Base-by-base conservation (phyloP, 2,888 invertebrate species). In the Clivina fossor region DNA sequence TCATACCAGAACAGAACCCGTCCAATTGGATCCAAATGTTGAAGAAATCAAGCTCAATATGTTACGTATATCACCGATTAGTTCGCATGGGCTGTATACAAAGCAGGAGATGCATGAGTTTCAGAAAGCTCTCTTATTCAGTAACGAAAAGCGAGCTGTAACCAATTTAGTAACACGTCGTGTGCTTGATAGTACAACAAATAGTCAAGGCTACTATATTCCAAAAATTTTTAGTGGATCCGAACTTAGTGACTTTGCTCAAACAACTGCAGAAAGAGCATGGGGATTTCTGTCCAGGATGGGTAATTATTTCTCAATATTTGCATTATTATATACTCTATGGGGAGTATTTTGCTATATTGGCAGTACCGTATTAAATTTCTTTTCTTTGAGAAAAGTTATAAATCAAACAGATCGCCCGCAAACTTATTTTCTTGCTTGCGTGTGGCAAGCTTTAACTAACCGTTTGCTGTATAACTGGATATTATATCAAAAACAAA, bases 31-130 rank as follows among this genome's bases (percentile, higher is more conserved):
- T 24, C 16, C 43, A 2, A 43, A 43, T 7, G 24, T 11, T 2
- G 26, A 19, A 43, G 24, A 20, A 20, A 24, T 4, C 5, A 20
- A 13, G 3, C 13, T 43, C 5, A 7, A 7, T 7, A n/a, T 24
- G 43, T 8, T 43, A 11, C 20, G 19, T 13, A 43, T 43, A 5
- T 4, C 43, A 22, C 43, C 43, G 5, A 43, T 43, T 11, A 43
- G 22, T 7, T 5, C 2, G 11, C 33, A 33, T n/a, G 33, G 33
- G 7, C 16, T 33, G 4, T 33, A 33, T n/a, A 3, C 7, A 3
- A n/a, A 33, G 16, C 5, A 33, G 16, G 33, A 33, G 16, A 33
- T 33, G 33, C 33, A 33, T 15, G 19, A 38, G 11, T 19, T 16
- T 19, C 18, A 38, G 22, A n/a, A 13, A 11, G 22, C 16, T 5